Percentiles rank a stretch among this genome's conserved stretches.
These are phyloP conservation scores for Turritopsis rubra DNA, from an alignment of 30 jellyfish, hydroid and myxozoan genomes.

Conservation along the genomic window DNA sequence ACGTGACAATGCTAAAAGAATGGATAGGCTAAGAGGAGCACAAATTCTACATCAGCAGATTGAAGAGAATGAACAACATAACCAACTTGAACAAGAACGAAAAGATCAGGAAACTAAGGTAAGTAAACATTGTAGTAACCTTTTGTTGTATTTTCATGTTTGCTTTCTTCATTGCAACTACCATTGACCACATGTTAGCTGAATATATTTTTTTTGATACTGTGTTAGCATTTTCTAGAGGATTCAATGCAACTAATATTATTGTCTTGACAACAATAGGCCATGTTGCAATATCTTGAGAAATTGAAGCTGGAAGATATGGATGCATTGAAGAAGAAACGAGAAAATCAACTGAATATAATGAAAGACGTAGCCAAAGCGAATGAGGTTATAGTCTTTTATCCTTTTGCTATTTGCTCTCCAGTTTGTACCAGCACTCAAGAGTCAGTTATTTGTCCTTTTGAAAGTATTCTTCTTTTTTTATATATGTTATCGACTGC, in stretches of 20 bases:
- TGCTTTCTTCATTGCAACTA: neutral
- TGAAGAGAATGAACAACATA: constrained; percentile 65
- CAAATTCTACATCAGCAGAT: constrained; percentile 73
- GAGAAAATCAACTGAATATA: constrained; percentile 62
- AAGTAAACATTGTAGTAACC: constrained; percentile 10
- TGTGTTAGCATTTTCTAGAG: neutral
- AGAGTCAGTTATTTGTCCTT: too few relatives aligned
- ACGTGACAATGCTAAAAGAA: constrained; percentile 59
- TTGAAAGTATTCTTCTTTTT: too few relatives aligned
- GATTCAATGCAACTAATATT: neutral
- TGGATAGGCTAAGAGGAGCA: constrained; percentile 87
- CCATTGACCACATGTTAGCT: neutral
- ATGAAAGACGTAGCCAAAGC: constrained; percentile 96
- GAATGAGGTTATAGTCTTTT: constrained; percentile 46
- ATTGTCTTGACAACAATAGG: constrained; percentile 35
- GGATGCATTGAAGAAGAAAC: constrained; percentile 69
- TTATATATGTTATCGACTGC: too few relatives aligned
- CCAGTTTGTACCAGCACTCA: too few relatives aligned
- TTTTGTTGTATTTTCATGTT: neutral
- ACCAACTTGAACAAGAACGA: constrained; percentile 69
- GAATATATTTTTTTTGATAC: neutral
- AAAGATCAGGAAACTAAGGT: constrained; percentile 95
- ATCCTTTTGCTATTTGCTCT: too few relatives aligned
- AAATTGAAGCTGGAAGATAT: constrained; percentile 79
- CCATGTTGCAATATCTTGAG: constrained; percentile 93